Evolutionary conservation across 1,140 invertebrate species (phyloP).

Genomic region (Drosophila melanogaster): Release_6_plus_ISO1_MT NT_033777.3:9617501-9618000

Average conservation of each 20-base stretch:
- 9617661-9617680: neutral
- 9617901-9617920: conserved; percentile 48
- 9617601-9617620: conserved; percentile 25
- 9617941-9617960: conserved; percentile 76
- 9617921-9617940: conserved; percentile 50
- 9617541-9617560: conserved; percentile 17
- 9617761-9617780: neutral
- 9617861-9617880: conserved; percentile 34
- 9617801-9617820: neutral
- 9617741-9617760: no score
- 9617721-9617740: no score
- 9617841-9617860: conserved; percentile 5
- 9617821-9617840: conserved; percentile 12
- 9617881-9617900: conserved; percentile 26
- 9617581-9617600: conserved; percentile 6
- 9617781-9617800: neutral
- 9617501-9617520: conserved; percentile 39
- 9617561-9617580: conserved; percentile 22
- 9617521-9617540: conserved; percentile 47
- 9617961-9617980: conserved; percentile 64
- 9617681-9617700: neutral
- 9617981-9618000: conserved; percentile 54
- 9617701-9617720: neutral
- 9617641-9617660: conserved; percentile 16
- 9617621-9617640: conserved; percentile 6